Conservation (phyloP, 2,797 vertebrate species). For the Sylvia borin region DNA sequence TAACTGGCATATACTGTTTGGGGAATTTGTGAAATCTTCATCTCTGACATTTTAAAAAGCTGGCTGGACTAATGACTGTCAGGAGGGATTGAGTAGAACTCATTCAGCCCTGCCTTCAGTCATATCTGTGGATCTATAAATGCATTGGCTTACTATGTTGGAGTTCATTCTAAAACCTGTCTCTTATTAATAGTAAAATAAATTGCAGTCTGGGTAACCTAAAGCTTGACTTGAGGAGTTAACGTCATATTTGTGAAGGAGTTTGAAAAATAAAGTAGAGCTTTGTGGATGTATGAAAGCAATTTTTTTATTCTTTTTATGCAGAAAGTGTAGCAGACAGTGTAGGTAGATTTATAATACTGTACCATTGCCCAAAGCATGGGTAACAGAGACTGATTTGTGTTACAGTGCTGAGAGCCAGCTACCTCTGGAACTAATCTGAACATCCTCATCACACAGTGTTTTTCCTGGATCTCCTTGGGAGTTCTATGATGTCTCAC, state of each 20-base stretch:
- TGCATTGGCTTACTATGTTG: background rate
- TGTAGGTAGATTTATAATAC: background rate
- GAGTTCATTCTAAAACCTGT: background rate
- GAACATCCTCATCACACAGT: background rate
- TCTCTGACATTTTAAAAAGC: background rate
- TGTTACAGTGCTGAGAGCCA: background rate
- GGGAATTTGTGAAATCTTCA: background rate
- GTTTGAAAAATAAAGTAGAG: background rate
- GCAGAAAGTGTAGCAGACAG: background rate
- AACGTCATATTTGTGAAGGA: background rate
- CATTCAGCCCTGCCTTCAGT: background rate
- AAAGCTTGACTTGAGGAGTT: background rate
- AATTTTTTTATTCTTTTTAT: background rate
- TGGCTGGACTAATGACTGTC: background rate
- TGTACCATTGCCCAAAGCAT: background rate
- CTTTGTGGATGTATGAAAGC: background rate
- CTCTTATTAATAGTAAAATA: background rate
- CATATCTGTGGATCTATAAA: background rate
- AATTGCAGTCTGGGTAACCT: background rate
- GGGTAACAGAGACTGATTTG: background rate
- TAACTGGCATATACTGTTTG: background rate
- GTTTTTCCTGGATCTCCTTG: background rate
- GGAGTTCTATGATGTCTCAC: background rate
- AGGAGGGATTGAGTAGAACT: background rate
- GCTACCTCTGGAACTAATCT: background rate